These are phyloP conservation scores for Oligia latruncula DNA, from an alignment of 2,888 invertebrate species.

Conservation along the genomic window DNA sequence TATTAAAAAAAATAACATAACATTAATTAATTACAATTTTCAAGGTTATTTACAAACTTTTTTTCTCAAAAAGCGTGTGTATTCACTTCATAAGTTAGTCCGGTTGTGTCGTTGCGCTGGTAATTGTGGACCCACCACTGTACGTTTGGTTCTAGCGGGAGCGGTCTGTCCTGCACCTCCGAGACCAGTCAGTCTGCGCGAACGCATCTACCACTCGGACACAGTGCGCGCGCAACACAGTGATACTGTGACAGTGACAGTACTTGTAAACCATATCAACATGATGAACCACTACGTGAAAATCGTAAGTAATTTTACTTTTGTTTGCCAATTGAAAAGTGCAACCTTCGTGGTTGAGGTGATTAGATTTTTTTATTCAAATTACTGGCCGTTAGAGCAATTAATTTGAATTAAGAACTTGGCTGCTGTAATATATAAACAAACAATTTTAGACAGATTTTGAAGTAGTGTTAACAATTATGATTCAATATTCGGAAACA, in stretches of 20 bases:
- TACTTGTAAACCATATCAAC: constrained; percentile 68
- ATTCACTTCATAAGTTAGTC: constrained; percentile 61
- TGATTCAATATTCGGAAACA: constrained; percentile 44
- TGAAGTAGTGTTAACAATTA: constrained; percentile 10
- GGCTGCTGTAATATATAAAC: constrained; percentile 22
- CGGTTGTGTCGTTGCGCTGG: constrained; percentile 74
- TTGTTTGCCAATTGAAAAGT: constrained; percentile 20
- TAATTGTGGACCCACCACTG: constrained; percentile 82
- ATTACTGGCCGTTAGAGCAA: constrained; percentile 20
- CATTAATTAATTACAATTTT: constrained; percentile 69
- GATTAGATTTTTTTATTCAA: constrained; percentile 14
- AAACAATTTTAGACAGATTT: constrained; percentile 28
- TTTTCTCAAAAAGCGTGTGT: constrained; percentile 75
- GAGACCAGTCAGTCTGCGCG: constrained; percentile 78
- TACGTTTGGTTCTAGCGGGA: constrained; percentile 84
- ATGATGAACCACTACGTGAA: constrained; percentile 87
- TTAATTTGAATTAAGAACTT: constrained; percentile 29
- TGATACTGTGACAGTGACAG: constrained; percentile 84
- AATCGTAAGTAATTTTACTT: constrained; percentile 80
- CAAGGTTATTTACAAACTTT: constrained; percentile 71
- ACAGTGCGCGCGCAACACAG: constrained; percentile 77
- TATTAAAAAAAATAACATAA: constrained; percentile 59
- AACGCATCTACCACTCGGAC: constrained; percentile 78
- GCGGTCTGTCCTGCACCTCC: constrained; percentile 74
- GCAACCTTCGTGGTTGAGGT: constrained; percentile 19